Conservation (phyloP, 2,797 vertebrate genomes). For the Sylvilagus floridanus region DNA sequence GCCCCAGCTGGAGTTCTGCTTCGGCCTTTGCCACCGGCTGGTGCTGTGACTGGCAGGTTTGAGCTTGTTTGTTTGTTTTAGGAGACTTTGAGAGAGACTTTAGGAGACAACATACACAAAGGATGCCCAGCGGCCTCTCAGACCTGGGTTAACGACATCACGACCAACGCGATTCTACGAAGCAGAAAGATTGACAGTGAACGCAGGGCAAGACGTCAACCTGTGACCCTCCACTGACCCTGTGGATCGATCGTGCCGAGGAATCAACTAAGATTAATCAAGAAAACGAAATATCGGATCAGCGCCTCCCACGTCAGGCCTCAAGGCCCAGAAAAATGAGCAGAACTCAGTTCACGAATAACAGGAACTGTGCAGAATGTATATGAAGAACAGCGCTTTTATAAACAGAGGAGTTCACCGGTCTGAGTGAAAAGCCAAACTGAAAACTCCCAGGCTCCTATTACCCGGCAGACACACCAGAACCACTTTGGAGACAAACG, state of each 20-base stretch:
- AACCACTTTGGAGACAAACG: not conserved
- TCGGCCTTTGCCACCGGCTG: not conserved
- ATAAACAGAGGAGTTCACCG: not conserved
- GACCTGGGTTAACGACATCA: no score
- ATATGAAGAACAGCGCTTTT: not conserved
- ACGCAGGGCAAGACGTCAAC: not conserved
- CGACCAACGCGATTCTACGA: accelerated
- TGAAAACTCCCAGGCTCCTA: accelerated
- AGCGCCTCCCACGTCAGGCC: accelerated
- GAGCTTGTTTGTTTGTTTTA: accelerated
- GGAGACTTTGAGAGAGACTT: not conserved
- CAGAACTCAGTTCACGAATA: no score
- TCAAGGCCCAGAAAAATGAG: no score
- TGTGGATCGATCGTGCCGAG: not conserved
- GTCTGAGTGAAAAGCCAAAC: not conserved
- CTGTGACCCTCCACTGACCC: accelerated
- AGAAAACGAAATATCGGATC: accelerated
- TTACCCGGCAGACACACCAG: not conserved
- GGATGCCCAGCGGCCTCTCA: accelerated
- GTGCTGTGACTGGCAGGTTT: accelerated
- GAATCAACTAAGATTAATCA: no score
- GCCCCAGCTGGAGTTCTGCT: not conserved
- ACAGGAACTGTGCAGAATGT: accelerated
- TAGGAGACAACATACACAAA: accelerated
- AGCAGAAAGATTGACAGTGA: not conserved